These are phyloP conservation scores for Dromococcyx pavoninus DNA, from an alignment of 2,797 vertebrate genomes.

Conservation along the genomic window DNA sequence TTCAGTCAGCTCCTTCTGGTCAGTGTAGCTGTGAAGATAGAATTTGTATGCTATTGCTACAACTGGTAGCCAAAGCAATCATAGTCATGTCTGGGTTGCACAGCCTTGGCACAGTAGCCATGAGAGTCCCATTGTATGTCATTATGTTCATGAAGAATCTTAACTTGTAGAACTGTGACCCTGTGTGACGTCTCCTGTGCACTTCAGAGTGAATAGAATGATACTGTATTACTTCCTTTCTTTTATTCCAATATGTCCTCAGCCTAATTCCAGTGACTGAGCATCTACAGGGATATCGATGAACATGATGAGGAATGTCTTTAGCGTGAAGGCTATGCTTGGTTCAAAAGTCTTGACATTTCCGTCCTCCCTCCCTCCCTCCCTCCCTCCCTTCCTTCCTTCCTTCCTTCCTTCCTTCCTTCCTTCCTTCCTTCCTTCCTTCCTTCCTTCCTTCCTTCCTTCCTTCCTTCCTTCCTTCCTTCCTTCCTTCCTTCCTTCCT, in stretches of 20 bases:
- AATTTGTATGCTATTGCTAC: neutral
- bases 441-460: too few species aligned
- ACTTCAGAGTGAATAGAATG: neutral
- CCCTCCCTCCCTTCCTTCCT: too few species aligned
- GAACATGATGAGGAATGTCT: neutral
- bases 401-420: too few species aligned
- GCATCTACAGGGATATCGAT: neutral
- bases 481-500: too few species aligned
- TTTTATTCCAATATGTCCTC: neutral
- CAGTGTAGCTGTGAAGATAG: neutral
- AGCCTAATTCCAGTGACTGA: neutral
- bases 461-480: too few species aligned
- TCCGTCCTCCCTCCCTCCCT: too few species aligned
- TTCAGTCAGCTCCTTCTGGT: neutral
- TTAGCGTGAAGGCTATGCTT: neutral
- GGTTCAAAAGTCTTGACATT: neutral
- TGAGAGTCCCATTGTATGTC: too few species aligned
- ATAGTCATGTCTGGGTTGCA: neutral
- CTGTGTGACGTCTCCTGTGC: neutral
- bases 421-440: too few species aligned
- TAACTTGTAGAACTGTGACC: neutral
- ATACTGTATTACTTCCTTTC: neutral
- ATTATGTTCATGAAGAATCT: neutral
- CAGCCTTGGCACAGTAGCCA: too few species aligned
- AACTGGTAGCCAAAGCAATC: neutral